These are phyloP conservation scores for Patiria miniata DNA, from an alignment of 35 echinoderm and acorn worm species.

Conservation along the genomic window DNA sequence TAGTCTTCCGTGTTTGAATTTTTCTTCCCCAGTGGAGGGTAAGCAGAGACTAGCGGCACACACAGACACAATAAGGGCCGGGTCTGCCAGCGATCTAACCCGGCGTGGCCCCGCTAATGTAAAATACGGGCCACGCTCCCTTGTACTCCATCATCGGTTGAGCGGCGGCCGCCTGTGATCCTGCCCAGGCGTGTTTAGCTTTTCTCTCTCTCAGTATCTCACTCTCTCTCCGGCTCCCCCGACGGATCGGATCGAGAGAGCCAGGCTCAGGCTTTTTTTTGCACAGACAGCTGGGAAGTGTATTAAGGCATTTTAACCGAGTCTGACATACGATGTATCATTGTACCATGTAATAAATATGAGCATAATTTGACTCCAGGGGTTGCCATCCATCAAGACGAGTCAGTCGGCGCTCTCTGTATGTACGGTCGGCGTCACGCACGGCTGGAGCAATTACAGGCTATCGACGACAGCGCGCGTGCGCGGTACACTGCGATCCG, in stretches of 20 bases:
- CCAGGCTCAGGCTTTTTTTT: too few species aligned
- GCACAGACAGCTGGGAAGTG: conserved; percentile 34
- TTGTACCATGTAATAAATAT: conserved; percentile 48
- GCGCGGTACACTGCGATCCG: background rate
- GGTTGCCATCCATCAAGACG: conserved; percentile 23
- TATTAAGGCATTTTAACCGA: conserved; percentile 61
- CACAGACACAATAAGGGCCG: background rate
- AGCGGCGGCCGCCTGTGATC: background rate
- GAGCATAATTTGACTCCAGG: conserved; percentile 56
- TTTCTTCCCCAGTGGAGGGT: background rate
- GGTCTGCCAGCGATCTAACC: background rate
- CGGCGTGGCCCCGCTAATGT: conserved; percentile 26
- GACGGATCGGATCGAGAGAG: background rate
- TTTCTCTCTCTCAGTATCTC: background rate
- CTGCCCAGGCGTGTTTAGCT: background rate
- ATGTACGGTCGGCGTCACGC: background rate
- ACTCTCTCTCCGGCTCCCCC: background rate
- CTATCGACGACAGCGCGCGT: background rate
- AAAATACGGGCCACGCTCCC: background rate
- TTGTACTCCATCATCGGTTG: conserved; percentile 5
- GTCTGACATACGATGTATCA: conserved; percentile 58
- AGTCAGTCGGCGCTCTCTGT: background rate
- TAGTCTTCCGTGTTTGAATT: background rate
- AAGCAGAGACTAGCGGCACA: background rate
- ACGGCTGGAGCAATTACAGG: background rate